Conservation (phyloP, 2,797 vertebrate species). For the Amblyopsis hoosieri region DNA sequence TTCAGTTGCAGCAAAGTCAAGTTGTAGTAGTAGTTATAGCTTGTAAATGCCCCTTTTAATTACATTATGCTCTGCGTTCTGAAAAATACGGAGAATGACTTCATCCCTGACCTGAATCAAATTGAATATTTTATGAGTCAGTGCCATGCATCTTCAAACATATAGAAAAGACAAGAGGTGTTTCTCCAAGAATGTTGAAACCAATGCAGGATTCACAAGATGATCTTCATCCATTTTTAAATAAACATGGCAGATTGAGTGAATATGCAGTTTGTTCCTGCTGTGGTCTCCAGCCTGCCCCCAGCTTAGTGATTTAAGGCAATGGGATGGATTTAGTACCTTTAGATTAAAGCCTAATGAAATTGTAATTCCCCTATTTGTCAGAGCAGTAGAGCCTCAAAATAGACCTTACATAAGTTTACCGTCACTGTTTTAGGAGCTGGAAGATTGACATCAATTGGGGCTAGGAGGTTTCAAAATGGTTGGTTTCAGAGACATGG, state of each 20-base stretch:
- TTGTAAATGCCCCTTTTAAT: background rate
- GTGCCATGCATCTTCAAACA: background rate
- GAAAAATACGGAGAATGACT: background rate
- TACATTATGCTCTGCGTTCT: slow-evolving; percentile 8
- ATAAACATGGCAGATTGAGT: slow-evolving; percentile 49
- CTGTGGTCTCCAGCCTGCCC: slow-evolving; percentile 21
- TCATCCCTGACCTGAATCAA: background rate
- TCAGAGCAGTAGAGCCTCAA: slow-evolving; percentile 24
- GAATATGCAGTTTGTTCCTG: slow-evolving; percentile 32
- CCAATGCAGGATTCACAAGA: slow-evolving; percentile 30
- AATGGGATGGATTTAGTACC: slow-evolving; percentile 31
- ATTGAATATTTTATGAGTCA: background rate
- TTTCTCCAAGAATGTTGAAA: slow-evolving; percentile 17
- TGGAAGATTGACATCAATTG: slow-evolving; percentile 5
- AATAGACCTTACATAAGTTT: slow-evolving; percentile 1
- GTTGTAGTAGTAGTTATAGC: background rate
- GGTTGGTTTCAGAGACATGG: slow-evolving; percentile 1
- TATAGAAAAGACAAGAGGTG: background rate
- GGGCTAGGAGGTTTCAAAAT: slow-evolving; percentile 1
- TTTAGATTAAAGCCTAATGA: slow-evolving; percentile 47
- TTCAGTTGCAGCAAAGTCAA: background rate
- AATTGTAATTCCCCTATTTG: slow-evolving; percentile 45
- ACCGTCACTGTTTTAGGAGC: slow-evolving; percentile 5
- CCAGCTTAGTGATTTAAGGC: slow-evolving; percentile 40
- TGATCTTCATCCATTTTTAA: slow-evolving; percentile 60